Evolutionary conservation across 2,113 vertebrate genomes (phyloP), one percentile per base, ranked within the genome.

Genomic region (Trachemys scripta): DNA sequence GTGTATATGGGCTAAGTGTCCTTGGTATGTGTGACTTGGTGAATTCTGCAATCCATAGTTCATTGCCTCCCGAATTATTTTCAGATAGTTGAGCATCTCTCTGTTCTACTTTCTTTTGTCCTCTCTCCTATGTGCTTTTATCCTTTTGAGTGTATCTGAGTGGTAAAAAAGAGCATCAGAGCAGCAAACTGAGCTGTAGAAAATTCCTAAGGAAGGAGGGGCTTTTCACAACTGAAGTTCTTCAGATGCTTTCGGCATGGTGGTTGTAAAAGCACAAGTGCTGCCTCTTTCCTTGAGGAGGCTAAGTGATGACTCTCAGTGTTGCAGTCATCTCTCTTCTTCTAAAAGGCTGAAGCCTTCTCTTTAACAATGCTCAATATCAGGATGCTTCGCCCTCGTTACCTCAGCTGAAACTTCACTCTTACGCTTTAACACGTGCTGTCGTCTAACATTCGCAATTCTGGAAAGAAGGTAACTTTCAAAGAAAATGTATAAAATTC

Each of bases 11-110:
- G 87, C 35, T 84, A 93, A 91, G 9, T 45, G 69, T 69, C 84
- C 24, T 29, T 45, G 7, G n/a, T 76, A 79, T 45, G 69, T 59
- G 31, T 76, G 87, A 51, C 50, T 65, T 62, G 38, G 31, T 84
- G 79, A 95, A 85, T 54, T 53, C 53, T 82, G 5, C 5, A 57
- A 47, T 78, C 80, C 49, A 86, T 90, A 93, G 91, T 92, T 95
- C 42, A 78, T 82, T 89, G 69, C 65, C n/a, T 90, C 83, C 4
- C 31, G 88, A 81, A 84, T 84, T 62, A 59, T 75, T 97, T 92
- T 92, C 78, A 84, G 35, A n/a, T 45, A 82, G 2, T 49, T n/a
- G 19, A 90, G 6, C 29, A 53, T 65, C 29, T 94, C 45, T 89
- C n/a, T 88, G 45, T 17, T 6, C 4, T 82, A 93, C 22, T 85